Evolutionary conservation across 2,797 vertebrate species (phyloP), one percentile per base, ranked within the genome.

Genomic region (Coluber constrictor): DNA sequence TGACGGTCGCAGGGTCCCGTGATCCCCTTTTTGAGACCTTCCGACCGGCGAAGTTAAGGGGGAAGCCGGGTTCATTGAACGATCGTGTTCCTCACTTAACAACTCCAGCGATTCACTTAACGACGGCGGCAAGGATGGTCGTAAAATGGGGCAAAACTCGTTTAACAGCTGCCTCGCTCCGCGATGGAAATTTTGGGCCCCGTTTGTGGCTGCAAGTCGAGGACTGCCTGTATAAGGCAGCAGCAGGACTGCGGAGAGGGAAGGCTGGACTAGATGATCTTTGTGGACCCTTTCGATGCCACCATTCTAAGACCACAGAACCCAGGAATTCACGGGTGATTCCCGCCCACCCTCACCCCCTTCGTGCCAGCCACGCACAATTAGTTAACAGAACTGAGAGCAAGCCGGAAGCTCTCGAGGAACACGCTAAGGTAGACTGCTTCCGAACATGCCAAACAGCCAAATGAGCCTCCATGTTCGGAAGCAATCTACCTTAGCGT

Each of bases 11-110:
- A 7, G n/a, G 0, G 66, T 32, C 66, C 66, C 2, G 12, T 3
- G 13, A 70, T 32, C 29, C 5, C 66, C 66, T 1, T n/a, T 66
- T n/a, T 6, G 63, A 5, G 1, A 7, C 29, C 13, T 66, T 7
- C 63, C 0, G 29, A 6, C 13, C 2, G 5, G 63, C 5, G 0
- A 32, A 70, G n/a, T 32, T 5, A 32, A 70, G 0, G 6, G 15
- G n/a, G 66, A 32, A 70, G n/a, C n/a, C 1, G 6, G 63, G 7
- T 70, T 32, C 2, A 16, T 13, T 70, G 32, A 1, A 32, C 13
- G 5, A 3, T 13, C 13, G 0, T 32, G 63, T 7, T 2, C 5
- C 63, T 16, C 6, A 16, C 66, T 16, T 70, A 70, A 32, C 11
- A 27, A 7, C 18, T 2, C 0, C 60, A 3, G 60, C 0, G 1